phyloP scores from a whole-genome alignment of 2,888 invertebrate species.

The Theretra japonica region DNA sequence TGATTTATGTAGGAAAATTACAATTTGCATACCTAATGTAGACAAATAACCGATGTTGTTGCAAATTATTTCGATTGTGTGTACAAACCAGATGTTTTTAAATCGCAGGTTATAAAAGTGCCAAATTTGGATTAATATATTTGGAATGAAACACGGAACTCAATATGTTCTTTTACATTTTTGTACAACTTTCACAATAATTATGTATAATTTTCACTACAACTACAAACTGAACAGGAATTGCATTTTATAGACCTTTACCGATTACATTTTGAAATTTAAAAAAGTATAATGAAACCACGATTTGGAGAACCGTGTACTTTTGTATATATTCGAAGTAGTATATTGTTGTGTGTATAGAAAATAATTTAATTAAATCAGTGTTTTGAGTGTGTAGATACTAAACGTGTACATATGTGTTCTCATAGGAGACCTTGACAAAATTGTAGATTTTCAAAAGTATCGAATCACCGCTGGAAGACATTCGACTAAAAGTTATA shows the following conservation, averaged over 20 bases:
- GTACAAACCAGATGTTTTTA: not conserved
- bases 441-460: constrained; percentile 26
- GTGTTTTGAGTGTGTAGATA: constrained; percentile 83
- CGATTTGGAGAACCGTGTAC: constrained; percentile 20
- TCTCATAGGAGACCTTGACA: constrained; percentile 28
- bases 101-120: not conserved
- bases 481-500: not conserved
- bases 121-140: constrained; percentile 22
- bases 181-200: constrained; percentile 1
- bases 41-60: not conserved
- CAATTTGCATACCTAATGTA: not conserved
- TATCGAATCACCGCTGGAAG: not conserved
- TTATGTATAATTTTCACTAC: constrained; percentile 11
- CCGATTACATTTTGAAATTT: not conserved
- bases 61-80: not conserved
- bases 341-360: constrained; percentile 81
- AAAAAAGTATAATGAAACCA: constrained; percentile 7
- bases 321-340: constrained; percentile 76
- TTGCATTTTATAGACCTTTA: constrained; percentile 21
- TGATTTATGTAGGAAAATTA: too few relatives aligned
- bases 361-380: constrained; percentile 68
- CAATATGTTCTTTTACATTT: not conserved
- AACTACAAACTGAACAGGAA: constrained; percentile 24
- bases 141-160: not conserved
- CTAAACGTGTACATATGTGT: constrained; percentile 49